Conservation (phyloP, 2,888 invertebrate species). For the Cephus pygmeus region DNA sequence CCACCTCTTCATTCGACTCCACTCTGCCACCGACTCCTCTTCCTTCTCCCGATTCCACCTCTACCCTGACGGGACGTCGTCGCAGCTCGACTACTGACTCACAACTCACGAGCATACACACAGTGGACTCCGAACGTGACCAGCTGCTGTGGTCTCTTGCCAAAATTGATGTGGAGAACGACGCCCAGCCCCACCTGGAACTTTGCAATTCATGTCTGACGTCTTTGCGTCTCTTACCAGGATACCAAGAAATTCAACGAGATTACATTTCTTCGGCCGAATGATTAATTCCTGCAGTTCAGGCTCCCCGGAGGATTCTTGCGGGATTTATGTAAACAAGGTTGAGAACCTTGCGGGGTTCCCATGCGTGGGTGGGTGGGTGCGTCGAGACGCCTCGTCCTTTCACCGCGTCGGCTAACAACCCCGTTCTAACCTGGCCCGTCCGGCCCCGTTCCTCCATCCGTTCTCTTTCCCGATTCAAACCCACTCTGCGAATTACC, state of each 20-base stretch:
- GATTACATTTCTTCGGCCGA: not conserved
- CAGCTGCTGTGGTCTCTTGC: not conserved
- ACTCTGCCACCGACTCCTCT: constrained; percentile 15
- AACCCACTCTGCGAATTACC: constrained; percentile 20
- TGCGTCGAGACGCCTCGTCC: constrained; percentile 26
- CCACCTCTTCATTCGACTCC: constrained; percentile 20
- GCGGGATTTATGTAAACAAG: constrained; percentile 53
- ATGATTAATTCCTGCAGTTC: not conserved
- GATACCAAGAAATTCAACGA: not conserved
- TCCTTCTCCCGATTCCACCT: constrained; percentile 13
- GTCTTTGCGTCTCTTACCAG: not conserved
- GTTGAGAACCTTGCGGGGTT: constrained; percentile 50
- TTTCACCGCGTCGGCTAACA: constrained; percentile 40
- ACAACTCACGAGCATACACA: not conserved
- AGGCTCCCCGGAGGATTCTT: not conserved
- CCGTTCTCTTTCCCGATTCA: constrained; percentile 20
- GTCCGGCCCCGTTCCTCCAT: constrained; percentile 14
- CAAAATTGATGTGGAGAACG: not conserved
- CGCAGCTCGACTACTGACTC: not conserved
- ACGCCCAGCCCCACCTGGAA: not conserved
- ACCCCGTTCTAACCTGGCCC: constrained; percentile 28
- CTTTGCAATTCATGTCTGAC: not conserved
- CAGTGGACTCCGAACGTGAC: not conserved
- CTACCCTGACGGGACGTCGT: not conserved
- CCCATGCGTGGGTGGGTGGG: constrained; percentile 33